phyloP scores from a whole-genome alignment of 2,888 invertebrate species.

The Quadroppia sp. region DNA sequence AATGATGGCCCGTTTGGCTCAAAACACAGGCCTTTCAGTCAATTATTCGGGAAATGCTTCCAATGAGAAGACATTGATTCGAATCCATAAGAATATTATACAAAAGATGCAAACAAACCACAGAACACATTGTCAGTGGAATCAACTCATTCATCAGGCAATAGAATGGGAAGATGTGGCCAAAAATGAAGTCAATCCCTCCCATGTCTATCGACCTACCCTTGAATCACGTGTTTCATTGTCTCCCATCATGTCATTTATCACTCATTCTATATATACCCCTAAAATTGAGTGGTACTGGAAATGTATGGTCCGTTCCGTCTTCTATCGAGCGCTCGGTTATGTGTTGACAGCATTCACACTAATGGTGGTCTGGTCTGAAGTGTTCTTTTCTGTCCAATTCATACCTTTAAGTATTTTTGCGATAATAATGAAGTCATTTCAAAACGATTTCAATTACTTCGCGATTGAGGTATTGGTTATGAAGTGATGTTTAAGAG shows the following conservation, averaged over 20 bases:
- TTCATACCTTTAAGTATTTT: constrained; percentile 90
- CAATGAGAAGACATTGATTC: constrained; percentile 40
- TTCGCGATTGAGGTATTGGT: constrained; percentile 78
- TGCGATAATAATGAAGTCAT: constrained; percentile 82
- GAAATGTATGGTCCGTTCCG: constrained; percentile 77
- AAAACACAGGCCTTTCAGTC: not conserved
- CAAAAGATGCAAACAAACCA: constrained; percentile 86
- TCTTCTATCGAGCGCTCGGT: constrained; percentile 65
- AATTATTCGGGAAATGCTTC: constrained; percentile 20
- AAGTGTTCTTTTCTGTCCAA: constrained; percentile 93
- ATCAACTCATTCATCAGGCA: constrained; percentile 68
- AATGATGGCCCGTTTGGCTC: constrained; percentile 61
- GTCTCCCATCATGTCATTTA: not conserved
- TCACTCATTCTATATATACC: constrained; percentile 40
- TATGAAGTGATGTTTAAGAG: not conserved
- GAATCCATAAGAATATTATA: constrained; percentile 61
- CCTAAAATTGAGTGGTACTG: constrained; percentile 82
- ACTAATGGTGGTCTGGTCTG: constrained; percentile 94
- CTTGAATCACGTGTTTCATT: constrained; percentile 58
- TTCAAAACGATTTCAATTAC: constrained; percentile 79
- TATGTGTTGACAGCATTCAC: constrained; percentile 69
- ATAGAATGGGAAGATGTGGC: constrained; percentile 79
- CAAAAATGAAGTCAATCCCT: constrained; percentile 65
- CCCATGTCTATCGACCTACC: constrained; percentile 63
- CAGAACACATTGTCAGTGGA: constrained; percentile 92